Evolutionary conservation across 1,140 invertebrate genomes (phyloP).

Genomic region (Drosophila lacteicornis): DNA sequence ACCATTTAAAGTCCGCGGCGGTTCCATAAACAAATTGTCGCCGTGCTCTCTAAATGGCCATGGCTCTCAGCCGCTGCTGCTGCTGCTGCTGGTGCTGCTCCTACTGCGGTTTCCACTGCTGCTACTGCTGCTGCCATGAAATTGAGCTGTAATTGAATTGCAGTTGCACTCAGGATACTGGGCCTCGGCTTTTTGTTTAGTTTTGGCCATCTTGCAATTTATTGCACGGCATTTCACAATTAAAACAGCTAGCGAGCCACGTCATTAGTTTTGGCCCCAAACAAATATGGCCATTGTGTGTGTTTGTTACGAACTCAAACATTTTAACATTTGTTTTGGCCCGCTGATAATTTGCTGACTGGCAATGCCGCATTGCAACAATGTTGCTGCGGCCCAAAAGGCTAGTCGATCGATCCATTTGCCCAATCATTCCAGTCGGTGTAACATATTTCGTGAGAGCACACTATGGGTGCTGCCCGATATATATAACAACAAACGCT

Average conservation of each 20-base stretch:
- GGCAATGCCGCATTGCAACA: constrained; percentile 31
- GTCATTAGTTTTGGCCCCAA: constrained; percentile 75
- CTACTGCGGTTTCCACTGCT: constrained; percentile 10
- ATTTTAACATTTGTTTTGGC: constrained; percentile 78
- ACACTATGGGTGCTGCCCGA: constrained; percentile 5
- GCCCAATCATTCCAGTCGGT: constrained; percentile 38
- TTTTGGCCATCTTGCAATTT: constrained; percentile 81
- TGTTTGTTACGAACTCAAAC: constrained; percentile 78
- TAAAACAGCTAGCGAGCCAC: constrained; percentile 69
- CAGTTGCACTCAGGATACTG: constrained; percentile 69
- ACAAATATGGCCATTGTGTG: constrained; percentile 74
- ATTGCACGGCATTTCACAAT: constrained; percentile 78
- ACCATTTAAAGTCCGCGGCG: constrained; percentile 78
- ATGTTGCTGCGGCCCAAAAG: constrained; percentile 43
- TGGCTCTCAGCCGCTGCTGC: constrained; percentile 41
- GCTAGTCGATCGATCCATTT: constrained; percentile 15
- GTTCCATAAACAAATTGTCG: constrained; percentile 83
- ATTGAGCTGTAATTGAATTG: constrained; percentile 82
- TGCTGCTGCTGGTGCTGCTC: constrained; percentile 25
- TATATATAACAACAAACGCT: background rate
- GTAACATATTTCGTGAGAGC: constrained; percentile 23
- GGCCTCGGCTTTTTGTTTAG: constrained; percentile 29
- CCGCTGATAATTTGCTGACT: constrained; percentile 52
- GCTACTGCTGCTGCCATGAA: constrained; percentile 53
- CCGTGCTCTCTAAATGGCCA: constrained; percentile 76